Evolutionary conservation across 92 coral and sea anemone species (phyloP), one percentile per base, ranked within the genome.

Genomic region (Pocillopora grandis): DNA sequence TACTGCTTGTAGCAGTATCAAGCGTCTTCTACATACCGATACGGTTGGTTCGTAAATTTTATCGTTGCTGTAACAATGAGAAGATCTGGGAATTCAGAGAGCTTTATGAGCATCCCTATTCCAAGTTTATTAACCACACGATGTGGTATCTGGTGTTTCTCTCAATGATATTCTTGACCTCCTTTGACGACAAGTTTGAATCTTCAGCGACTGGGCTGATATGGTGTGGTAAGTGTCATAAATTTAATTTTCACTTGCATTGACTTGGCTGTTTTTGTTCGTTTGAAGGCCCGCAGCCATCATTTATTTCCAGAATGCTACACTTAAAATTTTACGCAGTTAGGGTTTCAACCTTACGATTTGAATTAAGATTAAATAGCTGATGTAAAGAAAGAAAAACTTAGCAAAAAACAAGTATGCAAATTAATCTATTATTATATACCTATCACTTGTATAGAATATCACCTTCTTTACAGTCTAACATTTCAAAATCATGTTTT

Each of bases 121-220:
- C 62, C 75, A 80, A 80, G 76, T 80, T 80, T 23, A 57, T 80
- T 75, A 80, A 80, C 66, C 84, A 80, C 76, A 80, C 49, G 55
- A 56, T 19, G 49, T 66, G 75, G 62, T 80, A 80, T 35, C 35
- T 66, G 76, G 52, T 31, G 67, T 80, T 80, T 57, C 84, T 80
- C 3, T 33, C 15, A 0, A 27, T 80, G 36, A 68, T 80, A 66
- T 9, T 68, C 21, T 17, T 56, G 37, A 80, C 37, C 66, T 67
- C 84, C 52, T 49, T 66, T 55, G 75, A 57, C 1, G 17, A 23
- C 1, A 21, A 33, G 66, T 80, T 66, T 66, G 64, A 49, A 17
- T 17, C 56, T 8, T 52, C n/a, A 2, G 15, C 23, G 61, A 56
- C 56, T 56, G 66, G 62, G 10, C 75, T 80, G 33, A 31, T 17